Conservation (phyloP, 1,140 invertebrate genomes). For the Hyles euphorbiae region DNA sequence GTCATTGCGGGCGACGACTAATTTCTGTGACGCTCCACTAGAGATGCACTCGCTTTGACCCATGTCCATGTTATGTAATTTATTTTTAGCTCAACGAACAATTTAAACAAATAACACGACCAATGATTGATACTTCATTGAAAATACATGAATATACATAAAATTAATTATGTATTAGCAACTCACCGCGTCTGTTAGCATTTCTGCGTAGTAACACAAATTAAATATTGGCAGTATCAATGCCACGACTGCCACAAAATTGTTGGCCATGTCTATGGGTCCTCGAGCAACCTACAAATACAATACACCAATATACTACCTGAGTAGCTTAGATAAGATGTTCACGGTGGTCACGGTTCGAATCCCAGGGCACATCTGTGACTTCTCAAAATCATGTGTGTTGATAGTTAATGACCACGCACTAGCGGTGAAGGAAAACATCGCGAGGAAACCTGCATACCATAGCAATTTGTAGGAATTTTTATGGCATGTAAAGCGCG, state of each 20-base stretch:
- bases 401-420: no score
- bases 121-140: no score
- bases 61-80: neutral
- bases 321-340: no score
- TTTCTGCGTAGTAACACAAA: slow-evolving; percentile 33
- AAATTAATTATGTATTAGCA: neutral
- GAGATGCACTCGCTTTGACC: neutral
- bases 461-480: no score
- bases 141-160: no score
- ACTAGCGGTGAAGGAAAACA: no score
- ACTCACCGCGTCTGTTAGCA: slow-evolving; percentile 29
- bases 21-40: neutral
- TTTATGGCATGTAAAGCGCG: no score
- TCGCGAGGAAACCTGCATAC: no score
- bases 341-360: neutral
- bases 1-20: no score
- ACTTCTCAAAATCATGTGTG: no score
- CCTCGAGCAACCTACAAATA: slow-evolving; percentile 29
- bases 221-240: slow-evolving; percentile 30
- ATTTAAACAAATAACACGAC: no score
- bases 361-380: neutral
- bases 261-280: slow-evolving; percentile 22
- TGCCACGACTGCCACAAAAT: slow-evolving; percentile 22
- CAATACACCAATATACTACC: neutral
- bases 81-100: no score